Evolutionary conservation across 2,888 invertebrate species (phyloP), one percentile per base, ranked within the genome.

Genomic region (Toxonevra muliebris): DNA sequence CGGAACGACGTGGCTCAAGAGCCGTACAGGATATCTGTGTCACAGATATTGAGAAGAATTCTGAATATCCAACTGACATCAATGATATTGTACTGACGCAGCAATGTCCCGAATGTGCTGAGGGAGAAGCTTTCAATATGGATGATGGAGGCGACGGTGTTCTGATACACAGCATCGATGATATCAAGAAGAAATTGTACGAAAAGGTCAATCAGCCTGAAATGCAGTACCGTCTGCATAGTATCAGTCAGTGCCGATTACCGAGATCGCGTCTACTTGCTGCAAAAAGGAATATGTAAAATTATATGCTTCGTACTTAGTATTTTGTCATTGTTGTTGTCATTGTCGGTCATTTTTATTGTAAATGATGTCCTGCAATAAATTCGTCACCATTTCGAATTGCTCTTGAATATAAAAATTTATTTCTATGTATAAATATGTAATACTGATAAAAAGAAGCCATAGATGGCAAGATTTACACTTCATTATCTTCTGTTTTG

Each of bases 1-100:
- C 74, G 7, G 82, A 85, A 63, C 78, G 84, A 7, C 74, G 73
- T 43, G 77, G 80, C 17, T 75, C 74, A 1, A 71, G 66, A 12
- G 63, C 70, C 11, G 59, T 69, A 0, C 73, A 70, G n/a, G 81
- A 85, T 0, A 72, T 69, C 58, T 86, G 87, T 11, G 81, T 85
- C 5, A 78, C 77, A n/a, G 77, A 79, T 72, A 74, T 83, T 42
- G 78, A 79, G 19, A 82, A 81, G 73, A 69, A 77, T n/a, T 78
- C 76, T n/a, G 76, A 83, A 0, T 69, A 76, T 43, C 76, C 86
- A 0, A 88, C 88, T 41, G 80, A 87, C 12, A 86, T 89, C 2
- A 86, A 87, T 1, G 88, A 89, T 30, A 80, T 85, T 48, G 81
- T 85, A 8, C 70, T 84, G 45, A 82, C 82, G 13, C 83, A 84